Percentiles rank a stretch among this genome's conserved stretches.
Conservation (phyloP, 2,888 invertebrate genomes). For the Panorpa germanica region DNA sequence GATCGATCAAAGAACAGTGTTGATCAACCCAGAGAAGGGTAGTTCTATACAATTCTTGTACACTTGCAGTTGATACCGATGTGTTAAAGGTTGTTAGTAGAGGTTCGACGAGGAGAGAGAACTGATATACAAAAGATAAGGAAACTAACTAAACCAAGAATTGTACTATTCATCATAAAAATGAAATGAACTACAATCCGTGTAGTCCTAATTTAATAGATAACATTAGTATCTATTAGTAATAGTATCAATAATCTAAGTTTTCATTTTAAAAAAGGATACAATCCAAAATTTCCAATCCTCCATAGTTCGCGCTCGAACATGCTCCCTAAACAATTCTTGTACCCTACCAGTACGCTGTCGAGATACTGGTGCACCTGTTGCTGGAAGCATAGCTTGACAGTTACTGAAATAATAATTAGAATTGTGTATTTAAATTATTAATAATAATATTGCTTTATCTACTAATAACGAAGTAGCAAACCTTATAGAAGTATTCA, state of each 20-base stretch:
- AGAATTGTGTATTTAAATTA: conserved; percentile 4
- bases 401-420: conserved; percentile 48
- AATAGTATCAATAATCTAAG: conserved; percentile 2
- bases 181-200: no score
- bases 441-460: background rate
- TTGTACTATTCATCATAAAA: conserved; percentile 11
- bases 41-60: conserved; percentile 81
- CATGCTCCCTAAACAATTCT: conserved; percentile 87
- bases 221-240: conserved; percentile 4
- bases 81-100: conserved; percentile 80
- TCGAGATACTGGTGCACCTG: conserved; percentile 83
- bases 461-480: conserved; percentile 8
- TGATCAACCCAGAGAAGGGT: conserved; percentile 91
- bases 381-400: conserved; percentile 86
- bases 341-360: conserved; percentile 79
- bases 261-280: conserved; percentile 34
- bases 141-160: conserved; percentile 15
- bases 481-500: conserved; percentile 82
- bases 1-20: conserved; percentile 84
- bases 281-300: conserved; percentile 99
- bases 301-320: conserved; percentile 63
- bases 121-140: conserved; percentile 38
- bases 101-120: conserved; percentile 80
- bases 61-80: conserved; percentile 78
- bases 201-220: no score